Evolutionary conservation across 2,797 vertebrate genomes (phyloP).

Genomic region (Carapus acus): DNA sequence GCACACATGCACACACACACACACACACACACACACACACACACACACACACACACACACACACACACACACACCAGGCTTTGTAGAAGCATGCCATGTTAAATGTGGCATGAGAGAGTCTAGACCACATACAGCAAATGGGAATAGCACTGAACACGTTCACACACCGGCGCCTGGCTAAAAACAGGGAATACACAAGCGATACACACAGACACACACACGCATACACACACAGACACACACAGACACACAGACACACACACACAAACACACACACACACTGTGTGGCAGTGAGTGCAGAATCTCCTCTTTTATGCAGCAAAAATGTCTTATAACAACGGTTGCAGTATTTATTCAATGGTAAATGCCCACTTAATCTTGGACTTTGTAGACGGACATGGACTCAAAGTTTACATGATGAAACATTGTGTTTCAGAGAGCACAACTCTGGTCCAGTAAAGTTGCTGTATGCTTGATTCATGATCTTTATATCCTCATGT

Average conservation of each 20-base stretch:
- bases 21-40: slow-evolving; percentile 13
- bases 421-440: slow-evolving; percentile 11
- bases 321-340: neutral
- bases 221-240: too few species aligned
- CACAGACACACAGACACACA: too few species aligned
- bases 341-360: neutral
- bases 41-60: slow-evolving; percentile 11
- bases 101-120: slow-evolving; percentile 34
- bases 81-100: slow-evolving; percentile 17
- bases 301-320: too few species aligned
- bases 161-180: neutral
- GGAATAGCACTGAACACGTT: slow-evolving; percentile 3
- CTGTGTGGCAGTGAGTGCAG: too few species aligned
- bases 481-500: slow-evolving; percentile 35
- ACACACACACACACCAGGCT: slow-evolving; percentile 12
- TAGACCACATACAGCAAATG: slow-evolving; percentile 26
- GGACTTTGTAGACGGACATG: too few species aligned
- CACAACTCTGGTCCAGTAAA: slow-evolving; percentile 24
- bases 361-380: too few species aligned
- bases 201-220: too few species aligned
- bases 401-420: slow-evolving; percentile 1
- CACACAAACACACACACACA: neutral
- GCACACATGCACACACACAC: slow-evolving; percentile 11
- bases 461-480: slow-evolving; percentile 37
- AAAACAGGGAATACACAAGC: slow-evolving; percentile 1